Evolutionary conservation across 2,113 vertebrate species (phyloP).

Genomic region (Nematolebias whitei): DNA sequence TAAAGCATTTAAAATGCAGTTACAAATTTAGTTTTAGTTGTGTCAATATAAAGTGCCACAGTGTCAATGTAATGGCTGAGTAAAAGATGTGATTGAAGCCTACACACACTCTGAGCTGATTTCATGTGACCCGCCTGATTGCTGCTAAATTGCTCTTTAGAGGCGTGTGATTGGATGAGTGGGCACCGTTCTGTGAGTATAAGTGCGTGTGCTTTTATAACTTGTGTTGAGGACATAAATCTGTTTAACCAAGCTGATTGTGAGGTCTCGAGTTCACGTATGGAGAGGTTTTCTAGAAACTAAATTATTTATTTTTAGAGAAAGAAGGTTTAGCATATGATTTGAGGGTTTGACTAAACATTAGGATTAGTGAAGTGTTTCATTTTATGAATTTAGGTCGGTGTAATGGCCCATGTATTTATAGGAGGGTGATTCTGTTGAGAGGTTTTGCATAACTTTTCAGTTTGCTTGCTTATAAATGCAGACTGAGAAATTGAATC

Average conservation of each 20-base stretch:
- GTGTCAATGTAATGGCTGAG: background rate
- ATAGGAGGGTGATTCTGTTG: too few relatives aligned
- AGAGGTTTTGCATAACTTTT: too few relatives aligned
- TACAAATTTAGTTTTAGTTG: too few relatives aligned
- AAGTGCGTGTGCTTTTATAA: background rate
- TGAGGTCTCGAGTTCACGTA: background rate
- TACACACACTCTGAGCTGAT: background rate
- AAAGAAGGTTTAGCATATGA: background rate
- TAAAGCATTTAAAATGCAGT: too few relatives aligned
- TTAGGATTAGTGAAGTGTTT: background rate
- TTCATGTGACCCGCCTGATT: constrained; percentile 8
- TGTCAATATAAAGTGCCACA: too few relatives aligned
- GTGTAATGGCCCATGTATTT: background rate
- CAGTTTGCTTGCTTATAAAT: too few relatives aligned
- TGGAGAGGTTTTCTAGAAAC: background rate
- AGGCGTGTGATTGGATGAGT: background rate
- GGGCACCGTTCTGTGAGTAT: background rate
- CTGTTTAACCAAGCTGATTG: background rate
- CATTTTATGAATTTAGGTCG: background rate
- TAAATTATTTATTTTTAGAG: background rate
- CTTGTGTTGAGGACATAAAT: background rate
- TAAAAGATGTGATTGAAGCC: background rate
- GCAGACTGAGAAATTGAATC: background rate
- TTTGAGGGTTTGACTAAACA: background rate
- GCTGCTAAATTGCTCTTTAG: constrained; percentile 6